Base-by-base conservation (phyloP, 2,888 invertebrate species). In the Periphyllus acericola region DNA sequence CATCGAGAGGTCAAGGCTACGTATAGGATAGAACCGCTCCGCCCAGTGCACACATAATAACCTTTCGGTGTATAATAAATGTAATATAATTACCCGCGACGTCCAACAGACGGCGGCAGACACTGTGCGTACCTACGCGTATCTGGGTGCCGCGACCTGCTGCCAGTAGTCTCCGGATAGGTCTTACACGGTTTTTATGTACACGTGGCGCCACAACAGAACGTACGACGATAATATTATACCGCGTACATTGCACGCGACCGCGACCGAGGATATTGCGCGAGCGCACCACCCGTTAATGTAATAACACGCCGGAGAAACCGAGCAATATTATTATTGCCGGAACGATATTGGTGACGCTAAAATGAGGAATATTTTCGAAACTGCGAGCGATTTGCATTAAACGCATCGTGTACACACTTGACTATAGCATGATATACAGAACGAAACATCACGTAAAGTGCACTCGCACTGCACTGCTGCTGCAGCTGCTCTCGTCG, bases 1-100 rank as follows among this genome's bases (percentile, higher is more conserved):
- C 60, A 86, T 80, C 86, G 60, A 80, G 87, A 87, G 87, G 87
- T 87, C 87, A 87, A 87, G 87, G 87, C 80, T 87, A 55, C 46
- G 72, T n/a, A n/a, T n/a, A n/a, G n/a, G n/a, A n/a, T n/a, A 34
- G 36, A 72, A 79, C 55, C 55, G 17, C 52, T 75, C 74, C 60
- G 55, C 34, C 74, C 74, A 46, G 11, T 14, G n/a, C 66, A 66
- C 40, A 40, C 60, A 71, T 14, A 34, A 66, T 40, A 83, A 82
- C 81, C 32, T 82, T 82, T 71, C 71, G 32, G 71, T 29, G 66
- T 34, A 55, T 74, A 74, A 74, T 74, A 72, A n/a, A 36, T 79
- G 60, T 21, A 14, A 29, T 60, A 32, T 68, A 40, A 80, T 80
- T 66, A 66, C 66, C n/a, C n/a, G 17, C 21, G n/a, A 19, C 14